A percentile compares a stretch with the other conserved stretches of the same genome.
These are phyloP conservation scores for Mormyrus proboscirostris DNA, from an alignment of 2,797 vertebrate genomes.

Conservation along the genomic window DNA sequence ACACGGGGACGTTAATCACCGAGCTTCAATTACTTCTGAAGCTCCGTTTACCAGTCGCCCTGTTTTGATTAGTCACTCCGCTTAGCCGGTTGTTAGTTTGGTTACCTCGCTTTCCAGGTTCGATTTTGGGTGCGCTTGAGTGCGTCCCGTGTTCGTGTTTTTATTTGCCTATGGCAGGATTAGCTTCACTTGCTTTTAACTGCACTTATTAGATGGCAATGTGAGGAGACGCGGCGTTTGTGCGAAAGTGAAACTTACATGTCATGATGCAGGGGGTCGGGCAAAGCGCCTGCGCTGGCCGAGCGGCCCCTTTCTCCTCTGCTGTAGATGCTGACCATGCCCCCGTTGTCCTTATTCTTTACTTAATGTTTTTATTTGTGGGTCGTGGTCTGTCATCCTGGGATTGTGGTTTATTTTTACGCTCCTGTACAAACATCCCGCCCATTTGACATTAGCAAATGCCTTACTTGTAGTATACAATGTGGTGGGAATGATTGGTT, in stretches of 20 bases:
- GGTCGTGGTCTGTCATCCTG: not conserved
- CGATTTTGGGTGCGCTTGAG: not conserved
- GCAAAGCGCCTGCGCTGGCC: not conserved
- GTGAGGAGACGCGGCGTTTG: not conserved
- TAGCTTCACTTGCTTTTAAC: not conserved
- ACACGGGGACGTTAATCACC: not conserved
- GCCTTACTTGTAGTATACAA: not conserved
- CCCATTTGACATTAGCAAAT: not conserved
- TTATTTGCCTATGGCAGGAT: not conserved
- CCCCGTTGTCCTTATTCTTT: not conserved
- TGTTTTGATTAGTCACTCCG: slow-evolving; percentile 27
- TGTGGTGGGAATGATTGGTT: not conserved
- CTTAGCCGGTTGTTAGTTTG: not conserved
- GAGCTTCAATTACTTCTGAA: not conserved
- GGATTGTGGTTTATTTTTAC: not conserved
- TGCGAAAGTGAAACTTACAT: not conserved
- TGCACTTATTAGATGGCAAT: not conserved
- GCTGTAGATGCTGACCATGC: not conserved
- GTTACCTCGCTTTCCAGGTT: not conserved
- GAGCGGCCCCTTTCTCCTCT: not conserved
- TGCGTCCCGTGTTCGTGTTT: not conserved
- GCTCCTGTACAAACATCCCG: not conserved
- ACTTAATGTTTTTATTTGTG: not conserved
- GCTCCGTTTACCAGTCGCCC: not conserved
- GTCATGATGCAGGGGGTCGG: not conserved